Evolutionary conservation across 2,888 invertebrate genomes (phyloP).

Genomic region (Poecilobothrus nobilitatus): DNA sequence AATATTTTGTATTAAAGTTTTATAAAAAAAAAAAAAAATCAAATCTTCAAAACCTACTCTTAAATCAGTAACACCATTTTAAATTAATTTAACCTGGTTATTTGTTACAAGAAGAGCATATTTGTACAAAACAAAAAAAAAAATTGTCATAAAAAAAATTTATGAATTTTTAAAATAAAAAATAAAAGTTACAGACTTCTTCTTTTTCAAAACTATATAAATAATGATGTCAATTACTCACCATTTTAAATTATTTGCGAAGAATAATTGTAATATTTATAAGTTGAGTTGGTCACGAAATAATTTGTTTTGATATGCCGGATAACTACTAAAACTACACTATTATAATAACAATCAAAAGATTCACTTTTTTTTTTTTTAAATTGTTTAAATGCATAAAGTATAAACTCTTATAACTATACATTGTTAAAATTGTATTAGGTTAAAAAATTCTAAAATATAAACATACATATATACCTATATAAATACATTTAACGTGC

Average conservation of each 20-base stretch:
- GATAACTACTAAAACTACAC: not conserved
- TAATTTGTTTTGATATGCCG: conserved; percentile 1
- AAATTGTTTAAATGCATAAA: no score
- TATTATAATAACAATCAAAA: not conserved
- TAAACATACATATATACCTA: no score
- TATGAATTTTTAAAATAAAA: not conserved
- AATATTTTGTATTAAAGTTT: no score
- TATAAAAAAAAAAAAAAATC: no score
- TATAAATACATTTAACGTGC: no score
- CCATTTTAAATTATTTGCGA: not conserved
- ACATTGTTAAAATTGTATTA: no score
- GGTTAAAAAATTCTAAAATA: no score
- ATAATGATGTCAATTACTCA: conserved; percentile 3
- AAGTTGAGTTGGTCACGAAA: not conserved
- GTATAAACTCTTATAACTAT: no score
- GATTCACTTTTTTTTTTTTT: not conserved
- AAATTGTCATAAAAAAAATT: not conserved
- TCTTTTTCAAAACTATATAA: not conserved
- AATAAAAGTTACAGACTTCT: not conserved
- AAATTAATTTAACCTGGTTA: no score
- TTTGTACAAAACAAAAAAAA: not conserved
- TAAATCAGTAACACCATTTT: no score
- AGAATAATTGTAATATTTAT: not conserved
- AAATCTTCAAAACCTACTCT: no score
- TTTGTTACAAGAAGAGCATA: no score